Evolutionary conservation across 2,888 invertebrate genomes (phyloP), one percentile per base, ranked within the genome.

Genomic region (Zygothrica quintamaculata): DNA sequence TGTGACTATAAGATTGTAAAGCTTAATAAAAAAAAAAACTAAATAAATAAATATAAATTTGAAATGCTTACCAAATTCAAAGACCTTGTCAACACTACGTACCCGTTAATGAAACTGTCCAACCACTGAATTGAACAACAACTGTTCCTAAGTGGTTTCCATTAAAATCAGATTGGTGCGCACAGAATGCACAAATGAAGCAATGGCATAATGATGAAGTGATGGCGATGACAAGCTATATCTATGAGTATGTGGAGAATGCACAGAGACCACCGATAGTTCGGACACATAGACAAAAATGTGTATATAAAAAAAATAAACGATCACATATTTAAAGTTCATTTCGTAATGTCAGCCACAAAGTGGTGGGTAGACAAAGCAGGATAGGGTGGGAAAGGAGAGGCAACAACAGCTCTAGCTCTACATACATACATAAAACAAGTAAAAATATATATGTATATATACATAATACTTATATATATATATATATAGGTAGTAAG

Each of bases 41-140:
- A n/a, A n/a, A n/a, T n/a, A n/a, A n/a, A n/a, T n/a, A n/a, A n/a
- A n/a, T n/a, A n/a, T n/a, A n/a, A 29, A 9, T 29, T 12, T 40
- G n/a, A 74, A 58, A 51, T 77, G 61, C 43, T 58, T 59, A 56
- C 46, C 61, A 31, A 51, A 60, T 53, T 33, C 34, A 29, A 59
- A 66, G 82, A 76, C 80, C 77, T 86, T 86, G 86, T 43, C 61
- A 60, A 43, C 72, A 57, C 42, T 39, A 53, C 22, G 61, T 39
- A 39, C 26, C 56, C 57, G 58, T 69, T 65, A 79, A 86, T 79
- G 56, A 71, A 86, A 65, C 68, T 22, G 18, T 22, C 18, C 2
- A 22, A 22, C 3, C 18, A 3, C 5, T 22, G 18, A 22, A 22
- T 22, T 22, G n/a, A n/a, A n/a, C 18, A 22, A 22, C 39, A 51